Evolutionary conservation across 2,113 vertebrate genomes (phyloP), one percentile per base, ranked within the genome.

Genomic region (Strigops habroptila): DNA sequence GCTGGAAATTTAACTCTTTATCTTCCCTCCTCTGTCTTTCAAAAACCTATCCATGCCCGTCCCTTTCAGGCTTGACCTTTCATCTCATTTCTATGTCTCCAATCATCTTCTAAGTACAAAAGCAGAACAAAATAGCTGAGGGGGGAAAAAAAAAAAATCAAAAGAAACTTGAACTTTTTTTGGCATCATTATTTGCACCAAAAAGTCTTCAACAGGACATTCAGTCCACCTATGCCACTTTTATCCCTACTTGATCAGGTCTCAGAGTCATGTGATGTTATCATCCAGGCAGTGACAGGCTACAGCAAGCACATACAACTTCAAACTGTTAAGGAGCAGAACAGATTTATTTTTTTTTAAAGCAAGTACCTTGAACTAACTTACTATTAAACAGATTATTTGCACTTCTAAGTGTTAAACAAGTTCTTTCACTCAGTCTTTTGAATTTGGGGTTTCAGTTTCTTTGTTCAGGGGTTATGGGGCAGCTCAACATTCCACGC

Each of bases 401-500:
- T 74, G 14, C 28, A 31, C 28, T 78, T 78, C 22, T 18, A 59
- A n/a, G 18, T 24, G 33, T 65, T 73, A 69, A 87, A 62, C 23
- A 78, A 77, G 10, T 10, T 53, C 4, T 59, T 92, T 78, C 33
- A 19, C 12, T 67, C 17, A 41, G 8, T 30, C 23, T 55, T 39
- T 8, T 67, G 27, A 84, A 37, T 44, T 28, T 53, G 28, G 6
- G 3, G 14, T 8, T 84, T 81, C n/a, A 25, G 18, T 65, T 59
- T 74, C 60, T n/a, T 46, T 37, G 11, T 68, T 83, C 41, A n/a
- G 27, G 73, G 18, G 4, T 62, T 55, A 44, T 3, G 12, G 22
- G 8, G 10, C 30, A 80, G 21, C 18, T 62, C 0, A 0, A 5
- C 4, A 52, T 52, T 60, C 43, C 10, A 33, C 8, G 2, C 11